These are phyloP conservation scores for Porites evermanni DNA, from an alignment of 92 coral and sea anemone species.

Conservation along the genomic window DNA sequence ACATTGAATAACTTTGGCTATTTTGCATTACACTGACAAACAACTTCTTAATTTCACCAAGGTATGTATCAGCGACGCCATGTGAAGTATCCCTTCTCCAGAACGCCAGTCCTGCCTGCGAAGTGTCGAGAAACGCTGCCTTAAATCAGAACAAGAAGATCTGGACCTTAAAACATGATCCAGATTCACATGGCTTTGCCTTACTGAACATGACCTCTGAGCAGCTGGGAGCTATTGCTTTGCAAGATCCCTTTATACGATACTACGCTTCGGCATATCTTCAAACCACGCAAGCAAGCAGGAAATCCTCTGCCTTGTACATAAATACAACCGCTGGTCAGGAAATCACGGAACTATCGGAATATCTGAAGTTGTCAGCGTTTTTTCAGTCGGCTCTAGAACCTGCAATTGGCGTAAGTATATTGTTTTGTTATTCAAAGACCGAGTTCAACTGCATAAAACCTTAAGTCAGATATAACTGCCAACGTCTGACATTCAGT, in stretches of 20 bases:
- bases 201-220: slow-evolving; percentile 24
- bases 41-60: not conserved
- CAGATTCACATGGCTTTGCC: slow-evolving; percentile 14
- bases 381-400: slow-evolving; percentile 28
- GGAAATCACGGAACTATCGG: slow-evolving; percentile 12
- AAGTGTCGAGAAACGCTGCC: not conserved
- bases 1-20: no score
- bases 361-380: slow-evolving; percentile 3
- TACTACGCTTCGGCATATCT: not conserved
- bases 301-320: not conserved
- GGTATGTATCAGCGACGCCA: slow-evolving; percentile 12
- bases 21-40: no score
- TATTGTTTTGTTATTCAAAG: not conserved
- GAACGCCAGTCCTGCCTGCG: slow-evolving; percentile 13
- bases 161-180: slow-evolving; percentile 3
- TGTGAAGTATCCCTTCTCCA: slow-evolving; percentile 42
- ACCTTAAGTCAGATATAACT: no score
- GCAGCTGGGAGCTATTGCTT: not conserved
- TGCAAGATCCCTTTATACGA: slow-evolving; percentile 29
- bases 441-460: no score
- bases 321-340: not conserved
- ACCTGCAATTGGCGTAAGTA: slow-evolving; percentile 29
- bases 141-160: slow-evolving; percentile 2
- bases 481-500: not conserved
- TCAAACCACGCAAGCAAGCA: not conserved